Evolutionary conservation across 2,797 vertebrate species (phyloP), one percentile per base, ranked within the genome.

Genomic region (Lagocephalus sceleratus): DNA sequence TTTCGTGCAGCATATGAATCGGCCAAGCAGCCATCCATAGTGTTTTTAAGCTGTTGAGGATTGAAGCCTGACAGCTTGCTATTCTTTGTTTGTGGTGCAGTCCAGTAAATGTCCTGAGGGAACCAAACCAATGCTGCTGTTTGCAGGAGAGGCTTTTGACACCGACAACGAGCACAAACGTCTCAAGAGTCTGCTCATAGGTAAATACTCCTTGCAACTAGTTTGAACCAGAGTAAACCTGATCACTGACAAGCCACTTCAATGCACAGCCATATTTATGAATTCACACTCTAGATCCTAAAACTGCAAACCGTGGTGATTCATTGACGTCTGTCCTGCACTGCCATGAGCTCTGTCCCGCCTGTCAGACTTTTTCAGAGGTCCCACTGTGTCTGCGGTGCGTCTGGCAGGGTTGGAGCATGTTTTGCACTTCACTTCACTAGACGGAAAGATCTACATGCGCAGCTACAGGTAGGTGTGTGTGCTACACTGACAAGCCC

Each of bases 71-170:
- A 39, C 6, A 39, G 7, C 4, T 16, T 4, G 10, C n/a, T 47
- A 19, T 6, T 48, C 19, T 60, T 7, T 25, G 11, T 49, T 39
- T 72, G 9, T 50, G 2, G 49, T 57, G 2, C 75, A 99, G 96
- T 88, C 68, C 51, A 90, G 86, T 66, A 98, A 94, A 66, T 95
- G 92, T 83, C 92, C 96, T 0, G 95, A 97, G 68, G 96, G 94
- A 17, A 98, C 96, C 71, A 99, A 99, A 62, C 97, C 97, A 0
- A 88, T 99, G 93, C 79, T 99, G 9, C 89, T 98, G 86, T 99
- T 99, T 83, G 94, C 96, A 26, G 97, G 97, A 16, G 94, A 97
- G 1, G 50, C 87, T 29, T 99, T 98, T 66, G 92, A 96, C 45
- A 59, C 78, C 0, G 94, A 91, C 67, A 91, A 86, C 48, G 94